Base-by-base conservation (phyloP, 1,140 invertebrate species). In the Lucilia sericata region DNA sequence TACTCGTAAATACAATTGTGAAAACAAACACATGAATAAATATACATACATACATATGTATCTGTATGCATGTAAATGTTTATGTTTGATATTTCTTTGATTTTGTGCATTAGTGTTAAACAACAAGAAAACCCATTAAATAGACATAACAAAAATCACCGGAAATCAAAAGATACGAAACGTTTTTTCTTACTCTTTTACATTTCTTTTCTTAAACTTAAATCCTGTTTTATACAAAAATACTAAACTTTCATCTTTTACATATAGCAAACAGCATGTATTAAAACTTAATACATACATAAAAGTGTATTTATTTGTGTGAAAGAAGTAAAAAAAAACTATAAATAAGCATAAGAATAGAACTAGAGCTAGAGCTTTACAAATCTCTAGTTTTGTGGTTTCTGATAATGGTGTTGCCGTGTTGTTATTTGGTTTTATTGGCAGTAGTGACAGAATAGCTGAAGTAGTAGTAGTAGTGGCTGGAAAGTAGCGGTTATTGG, bases 121-220 rank as follows among this genome's bases (percentile, higher is more conserved):
- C 76, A 80, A 49, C 8, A 49, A 49, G 76, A 47, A 49, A 80
- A 80, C 5, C 76, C 76, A 49, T 80, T 80, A 80, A 49, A 47
- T 47, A 19, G 42, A 51, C 76, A 80, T 80, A 21, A 51, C 19
- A 49, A 49, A 80, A 80, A 80, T 80, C 42, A 80, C 76, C 76
- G 76, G 76, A 80, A 80, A 80, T 80, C 76, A 80, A 80, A n/a
- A 49, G 76, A 80, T 80, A 80, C 42, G 42, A 80, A 80, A 80
- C 42, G n/a, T 47, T 80, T 80, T 49, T 49, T 80, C 30, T 76
- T 42, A n/a, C 74, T 14, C 34, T 12, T 49, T 49, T 9, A 49
- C 5, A 14, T 49, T 49, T 0, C 60, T 17, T 70, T 55, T 21
- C 19, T 70, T 70, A 25, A 70, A 70, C 65, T 70, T 19, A 8